A percentile compares a stretch with the other conserved stretches of the same genome.
Conservation (phyloP, 2,888 invertebrate genomes). For the Ochropleura leucogaster region DNA sequence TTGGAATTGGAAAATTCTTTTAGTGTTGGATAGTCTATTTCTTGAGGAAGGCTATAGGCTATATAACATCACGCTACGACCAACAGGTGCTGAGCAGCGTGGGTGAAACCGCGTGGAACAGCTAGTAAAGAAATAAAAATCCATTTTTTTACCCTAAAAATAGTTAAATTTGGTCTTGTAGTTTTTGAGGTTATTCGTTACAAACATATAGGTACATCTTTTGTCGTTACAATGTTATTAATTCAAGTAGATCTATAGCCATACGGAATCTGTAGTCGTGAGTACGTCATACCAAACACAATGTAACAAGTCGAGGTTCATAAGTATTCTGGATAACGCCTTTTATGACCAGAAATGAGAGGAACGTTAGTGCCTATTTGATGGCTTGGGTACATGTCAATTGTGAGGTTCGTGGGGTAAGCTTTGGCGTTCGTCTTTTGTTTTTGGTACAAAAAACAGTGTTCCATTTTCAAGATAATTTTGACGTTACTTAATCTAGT, state of each 20-base stretch:
- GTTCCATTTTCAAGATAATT: neutral
- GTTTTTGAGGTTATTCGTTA: too few relatives aligned
- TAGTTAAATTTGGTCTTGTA: too few relatives aligned
- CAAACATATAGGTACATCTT: too few relatives aligned
- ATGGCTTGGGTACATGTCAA: constrained; percentile 1
- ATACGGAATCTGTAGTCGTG: neutral
- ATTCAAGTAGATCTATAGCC: too few relatives aligned
- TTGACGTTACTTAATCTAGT: neutral
- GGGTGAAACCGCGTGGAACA: too few relatives aligned
- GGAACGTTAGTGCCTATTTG: constrained; percentile 36
- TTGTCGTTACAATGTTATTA: neutral
- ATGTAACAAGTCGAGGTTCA: constrained; percentile 25
- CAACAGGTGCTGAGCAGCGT: too few relatives aligned
- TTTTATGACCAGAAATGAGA: constrained; percentile 35
- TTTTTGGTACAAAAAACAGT: neutral
- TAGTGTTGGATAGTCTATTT: too few relatives aligned
- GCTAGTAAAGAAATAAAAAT: too few relatives aligned
- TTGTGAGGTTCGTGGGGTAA: constrained; percentile 17
- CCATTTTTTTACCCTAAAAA: too few relatives aligned
- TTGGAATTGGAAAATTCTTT: too few relatives aligned
- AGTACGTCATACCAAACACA: constrained; percentile 30
- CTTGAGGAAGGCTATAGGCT: too few relatives aligned
- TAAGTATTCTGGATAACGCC: constrained; percentile 38
- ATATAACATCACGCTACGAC: too few relatives aligned
- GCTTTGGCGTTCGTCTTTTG: neutral